phyloP scores from a whole-genome alignment of 2,888 invertebrate species.

The Sesamia inferens region DNA sequence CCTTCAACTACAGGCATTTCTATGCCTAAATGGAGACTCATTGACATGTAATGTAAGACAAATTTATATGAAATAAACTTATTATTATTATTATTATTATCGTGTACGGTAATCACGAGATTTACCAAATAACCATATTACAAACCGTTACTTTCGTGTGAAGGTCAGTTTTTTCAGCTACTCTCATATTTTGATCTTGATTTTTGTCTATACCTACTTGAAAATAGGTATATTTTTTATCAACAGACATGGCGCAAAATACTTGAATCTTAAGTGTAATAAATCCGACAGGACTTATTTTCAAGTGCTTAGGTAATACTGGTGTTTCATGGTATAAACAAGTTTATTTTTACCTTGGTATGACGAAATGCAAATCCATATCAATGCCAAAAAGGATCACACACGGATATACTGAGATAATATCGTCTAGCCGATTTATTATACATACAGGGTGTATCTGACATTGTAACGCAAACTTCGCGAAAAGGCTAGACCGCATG shows the following conservation, averaged over 20 bases:
- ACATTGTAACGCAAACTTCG: no score
- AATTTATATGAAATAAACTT: no score
- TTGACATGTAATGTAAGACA: no score
- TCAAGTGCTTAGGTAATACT: not conserved
- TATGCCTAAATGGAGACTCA: no score
- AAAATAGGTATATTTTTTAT: constrained; percentile 9
- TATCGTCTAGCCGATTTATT: no score
- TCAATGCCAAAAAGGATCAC: constrained; percentile 10
- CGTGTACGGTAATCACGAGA: not conserved
- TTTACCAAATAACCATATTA: not conserved
- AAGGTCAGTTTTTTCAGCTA: not conserved
- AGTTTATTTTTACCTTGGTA: constrained; percentile 1
- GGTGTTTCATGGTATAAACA: not conserved
- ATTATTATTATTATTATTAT: no score
- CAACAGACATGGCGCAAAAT: constrained; percentile 4
- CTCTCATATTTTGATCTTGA: not conserved
- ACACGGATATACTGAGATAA: constrained; percentile 13
- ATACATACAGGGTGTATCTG: no score
- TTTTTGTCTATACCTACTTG: not conserved
- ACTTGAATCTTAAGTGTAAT: constrained; percentile 9
- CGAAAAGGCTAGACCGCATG: no score
- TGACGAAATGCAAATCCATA: not conserved
- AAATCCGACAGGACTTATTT: constrained; percentile 5
- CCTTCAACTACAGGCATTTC: no score
- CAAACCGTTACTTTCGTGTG: not conserved